These are phyloP conservation scores for Zygaena filipendulae DNA, from an alignment of 2,888 invertebrate genomes.

Conservation along the genomic window DNA sequence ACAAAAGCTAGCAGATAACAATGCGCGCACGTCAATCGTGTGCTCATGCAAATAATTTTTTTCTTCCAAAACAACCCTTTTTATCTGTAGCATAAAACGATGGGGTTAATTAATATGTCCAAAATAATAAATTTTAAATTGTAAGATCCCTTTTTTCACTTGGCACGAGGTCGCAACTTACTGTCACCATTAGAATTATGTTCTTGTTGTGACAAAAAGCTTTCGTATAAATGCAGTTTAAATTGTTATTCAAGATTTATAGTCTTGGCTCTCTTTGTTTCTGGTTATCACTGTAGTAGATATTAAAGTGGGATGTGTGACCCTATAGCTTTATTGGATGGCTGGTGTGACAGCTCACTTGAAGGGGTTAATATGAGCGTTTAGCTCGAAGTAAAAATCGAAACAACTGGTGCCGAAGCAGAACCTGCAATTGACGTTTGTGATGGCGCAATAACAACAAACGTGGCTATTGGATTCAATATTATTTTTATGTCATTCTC, in stretches of 20 bases:
- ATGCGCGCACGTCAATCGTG: conserved; percentile 66
- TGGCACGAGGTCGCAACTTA: conserved; percentile 59
- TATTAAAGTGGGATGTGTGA: conserved; percentile 30
- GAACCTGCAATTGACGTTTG: conserved; percentile 60
- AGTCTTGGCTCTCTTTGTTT: conserved; percentile 42
- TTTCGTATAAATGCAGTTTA: conserved; percentile 43
- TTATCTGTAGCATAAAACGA: conserved; percentile 54
- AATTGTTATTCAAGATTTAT: conserved; percentile 55
- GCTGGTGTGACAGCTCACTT: conserved; percentile 55
- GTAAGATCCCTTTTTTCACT: conserved; percentile 47
- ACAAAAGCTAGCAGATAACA: conserved; percentile 66
- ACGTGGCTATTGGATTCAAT: conserved; percentile 22
- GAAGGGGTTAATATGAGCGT: conserved; percentile 66
- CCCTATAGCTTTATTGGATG: conserved; percentile 51
- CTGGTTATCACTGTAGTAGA: conserved; percentile 47
- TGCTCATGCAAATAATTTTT: conserved; percentile 67
- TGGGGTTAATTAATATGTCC: conserved; percentile 68
- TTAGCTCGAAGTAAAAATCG: conserved; percentile 60
- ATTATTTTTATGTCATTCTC: no score
- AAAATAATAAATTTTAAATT: conserved; percentile 61
- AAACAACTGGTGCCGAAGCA: conserved; percentile 59
- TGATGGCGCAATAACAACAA: conserved; percentile 54
- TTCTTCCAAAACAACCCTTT: conserved; percentile 62
- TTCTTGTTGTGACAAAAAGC: conserved; percentile 55
- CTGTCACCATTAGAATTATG: conserved; percentile 62